phyloP scores from a whole-genome alignment of 2,113 vertebrate genomes.

The Bufo gargarizans region DNA sequence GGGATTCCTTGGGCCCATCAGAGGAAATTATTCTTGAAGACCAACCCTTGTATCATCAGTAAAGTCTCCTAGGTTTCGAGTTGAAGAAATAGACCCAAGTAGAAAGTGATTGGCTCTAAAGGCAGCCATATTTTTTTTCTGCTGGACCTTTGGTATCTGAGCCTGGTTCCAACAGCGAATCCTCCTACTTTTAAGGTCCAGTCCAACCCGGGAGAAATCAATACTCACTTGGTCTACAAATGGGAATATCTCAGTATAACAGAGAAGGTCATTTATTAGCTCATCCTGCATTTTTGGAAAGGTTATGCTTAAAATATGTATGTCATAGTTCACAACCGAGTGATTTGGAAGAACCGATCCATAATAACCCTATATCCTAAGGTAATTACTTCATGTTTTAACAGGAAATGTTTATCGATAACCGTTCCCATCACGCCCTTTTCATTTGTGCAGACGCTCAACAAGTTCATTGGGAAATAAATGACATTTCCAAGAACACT shows the following conservation, averaged over 20 bases:
- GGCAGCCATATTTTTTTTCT: no score
- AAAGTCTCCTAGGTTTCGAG: no score
- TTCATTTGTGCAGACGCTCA: constrained; percentile 18
- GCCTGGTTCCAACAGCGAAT: no score
- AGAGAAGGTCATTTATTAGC: background rate
- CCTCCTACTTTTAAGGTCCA: no score
- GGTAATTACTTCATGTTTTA: constrained; percentile 37
- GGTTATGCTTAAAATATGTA: no score
- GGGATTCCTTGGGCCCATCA: no score
- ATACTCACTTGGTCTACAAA: background rate
- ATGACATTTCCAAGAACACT: constrained; percentile 44
- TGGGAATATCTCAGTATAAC: background rate
- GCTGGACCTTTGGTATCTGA: no score
- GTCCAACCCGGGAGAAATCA: no score
- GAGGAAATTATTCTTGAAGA: no score
- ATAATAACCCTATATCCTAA: constrained; percentile 13
- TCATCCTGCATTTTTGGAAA: background rate
- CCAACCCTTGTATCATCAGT: no score
- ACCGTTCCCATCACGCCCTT: constrained; percentile 48
- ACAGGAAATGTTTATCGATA: constrained; percentile 50
- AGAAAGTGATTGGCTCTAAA: no score
- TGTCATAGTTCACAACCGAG: background rate
- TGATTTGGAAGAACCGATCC: background rate
- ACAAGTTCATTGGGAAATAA: constrained; percentile 44
- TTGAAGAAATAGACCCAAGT: no score